Conservation (phyloP, 2,113 vertebrate genomes). For the Aleadryas rufinucha region DNA sequence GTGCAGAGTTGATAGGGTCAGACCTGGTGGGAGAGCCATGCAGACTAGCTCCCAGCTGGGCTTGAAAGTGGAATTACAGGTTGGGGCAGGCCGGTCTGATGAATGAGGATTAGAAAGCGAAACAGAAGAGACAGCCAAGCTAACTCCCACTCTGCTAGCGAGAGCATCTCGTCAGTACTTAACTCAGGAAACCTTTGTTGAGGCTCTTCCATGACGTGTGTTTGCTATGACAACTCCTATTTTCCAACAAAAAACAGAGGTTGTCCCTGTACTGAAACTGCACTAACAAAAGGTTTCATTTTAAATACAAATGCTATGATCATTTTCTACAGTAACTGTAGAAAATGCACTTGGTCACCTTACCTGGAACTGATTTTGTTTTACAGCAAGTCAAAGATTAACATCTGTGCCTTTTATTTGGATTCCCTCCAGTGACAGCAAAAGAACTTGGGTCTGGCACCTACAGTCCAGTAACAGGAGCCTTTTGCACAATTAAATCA, state of each 20-base stretch:
- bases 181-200: neutral
- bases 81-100: neutral
- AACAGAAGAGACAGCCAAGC: neutral
- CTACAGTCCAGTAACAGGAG: neutral
- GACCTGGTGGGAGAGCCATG: neutral
- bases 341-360: neutral
- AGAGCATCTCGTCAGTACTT: neutral
- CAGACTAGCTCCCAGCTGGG: neutral
- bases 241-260: neutral
- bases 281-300: neutral
- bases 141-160: fast-evolving
- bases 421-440: neutral
- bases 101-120: neutral
- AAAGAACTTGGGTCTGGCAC: neutral
- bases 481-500: neutral
- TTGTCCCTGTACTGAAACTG: neutral
- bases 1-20: neutral
- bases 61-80: neutral
- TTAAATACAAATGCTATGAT: neutral
- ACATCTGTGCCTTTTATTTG: neutral
- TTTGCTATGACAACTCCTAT: neutral
- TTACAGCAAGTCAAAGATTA: neutral
- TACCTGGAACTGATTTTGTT: neutral
- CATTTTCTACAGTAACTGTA: neutral
- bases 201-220: fast-evolving